Evolutionary conservation across 2,113 vertebrate species (phyloP).

Genomic region (Melanostigma gelatinosum): DNA sequence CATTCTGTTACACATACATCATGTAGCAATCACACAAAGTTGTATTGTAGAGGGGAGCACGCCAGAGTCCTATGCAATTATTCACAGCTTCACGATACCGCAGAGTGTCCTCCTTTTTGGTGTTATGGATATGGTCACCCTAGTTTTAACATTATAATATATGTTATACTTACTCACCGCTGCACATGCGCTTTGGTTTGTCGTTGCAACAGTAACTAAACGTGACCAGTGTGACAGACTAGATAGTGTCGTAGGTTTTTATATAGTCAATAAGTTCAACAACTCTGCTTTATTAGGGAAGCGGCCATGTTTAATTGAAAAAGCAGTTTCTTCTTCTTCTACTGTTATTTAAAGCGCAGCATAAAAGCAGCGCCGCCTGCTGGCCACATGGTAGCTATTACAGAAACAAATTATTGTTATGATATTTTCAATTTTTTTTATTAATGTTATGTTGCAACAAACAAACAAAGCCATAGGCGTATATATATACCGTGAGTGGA

Average conservation of each 20-base stretch:
- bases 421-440: neutral
- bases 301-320: conserved; percentile 45
- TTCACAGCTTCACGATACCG: no score
- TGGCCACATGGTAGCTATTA: neutral
- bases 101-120: no score
- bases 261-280: neutral
- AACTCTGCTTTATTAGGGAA: neutral
- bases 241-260: neutral
- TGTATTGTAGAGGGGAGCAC: no score
- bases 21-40: no score
- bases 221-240: neutral
- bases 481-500: no score
- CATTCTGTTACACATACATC: no score
- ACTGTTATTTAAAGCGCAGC: rapidly evolving
- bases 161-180: conserved; percentile 9
- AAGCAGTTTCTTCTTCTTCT: conserved; percentile 26
- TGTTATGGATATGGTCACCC: no score
- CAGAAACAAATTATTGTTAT: neutral
- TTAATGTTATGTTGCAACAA: neutral
- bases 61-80: no score
- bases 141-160: neutral
- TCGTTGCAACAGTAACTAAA: rapidly evolving
- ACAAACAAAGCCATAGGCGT: neutral
- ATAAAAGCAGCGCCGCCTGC: conserved; percentile 6
- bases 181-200: neutral